Conservation (phyloP, 2,113 vertebrate species). For the Notarius quadriscutis region DNA sequence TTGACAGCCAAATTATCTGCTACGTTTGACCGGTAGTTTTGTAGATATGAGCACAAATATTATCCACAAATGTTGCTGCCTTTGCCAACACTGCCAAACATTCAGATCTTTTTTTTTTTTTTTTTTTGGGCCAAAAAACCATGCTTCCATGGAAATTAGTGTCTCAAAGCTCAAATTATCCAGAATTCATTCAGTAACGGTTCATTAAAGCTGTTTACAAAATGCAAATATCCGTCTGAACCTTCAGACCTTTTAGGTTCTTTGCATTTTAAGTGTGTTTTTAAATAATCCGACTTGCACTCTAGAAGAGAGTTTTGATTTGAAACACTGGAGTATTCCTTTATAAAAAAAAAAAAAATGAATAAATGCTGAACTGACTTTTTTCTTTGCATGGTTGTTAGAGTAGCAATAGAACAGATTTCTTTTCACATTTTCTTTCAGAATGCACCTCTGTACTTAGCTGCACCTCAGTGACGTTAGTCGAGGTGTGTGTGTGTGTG, state of each 20-base stretch:
- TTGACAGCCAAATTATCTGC: not conserved
- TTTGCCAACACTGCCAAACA: not conserved
- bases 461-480: not conserved
- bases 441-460: constrained; percentile 5
- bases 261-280: not conserved
- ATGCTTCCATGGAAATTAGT: not conserved
- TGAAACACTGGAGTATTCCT: not conserved
- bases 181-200: not conserved
- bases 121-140: not conserved
- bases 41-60: not conserved
- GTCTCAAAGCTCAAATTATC: not conserved
- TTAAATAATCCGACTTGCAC: not conserved
- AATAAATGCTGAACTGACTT: not conserved
- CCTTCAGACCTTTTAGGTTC: not conserved
- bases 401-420: not conserved
- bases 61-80: not conserved
- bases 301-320: not conserved
- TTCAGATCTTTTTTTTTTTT: not conserved
- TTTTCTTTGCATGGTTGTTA: not conserved
- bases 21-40: not conserved
- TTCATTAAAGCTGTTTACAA: not conserved
- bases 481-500: too few relatives aligned
- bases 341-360: not conserved
- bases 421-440: constrained; percentile 23
- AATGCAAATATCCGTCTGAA: not conserved